phyloP scores from a whole-genome alignment of 1,140 invertebrate species.

The Arion vulgaris region DNA sequence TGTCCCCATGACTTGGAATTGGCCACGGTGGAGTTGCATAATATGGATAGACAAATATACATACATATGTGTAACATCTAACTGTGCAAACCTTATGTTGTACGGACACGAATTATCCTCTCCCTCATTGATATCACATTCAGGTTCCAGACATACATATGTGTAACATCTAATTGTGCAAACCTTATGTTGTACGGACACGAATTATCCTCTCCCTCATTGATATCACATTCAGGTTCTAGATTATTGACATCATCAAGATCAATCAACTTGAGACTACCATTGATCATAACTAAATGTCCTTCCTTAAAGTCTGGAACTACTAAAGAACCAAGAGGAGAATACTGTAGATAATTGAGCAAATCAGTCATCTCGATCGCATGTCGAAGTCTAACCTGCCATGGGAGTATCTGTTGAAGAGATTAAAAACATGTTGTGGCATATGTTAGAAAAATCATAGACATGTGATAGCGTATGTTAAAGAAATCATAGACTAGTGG shows the following conservation, averaged over 20 bases:
- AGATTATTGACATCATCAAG: constrained; percentile 68
- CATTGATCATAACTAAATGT: constrained; percentile 65
- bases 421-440: too few relatives aligned
- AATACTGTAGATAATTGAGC: constrained; percentile 65
- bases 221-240: constrained; percentile 63
- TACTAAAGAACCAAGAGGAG: constrained; percentile 66
- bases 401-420: constrained; percentile 48
- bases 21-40: too few relatives aligned
- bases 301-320: constrained; percentile 68
- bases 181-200: constrained; percentile 60
- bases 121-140: too few relatives aligned
- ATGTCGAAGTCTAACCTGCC: constrained; percentile 51
- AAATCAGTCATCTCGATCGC: constrained; percentile 61
- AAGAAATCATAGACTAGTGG: too few relatives aligned
- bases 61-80: too few relatives aligned
- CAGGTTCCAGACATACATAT: too few relatives aligned
- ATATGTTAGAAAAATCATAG: too few relatives aligned
- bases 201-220: constrained; percentile 18
- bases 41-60: too few relatives aligned
- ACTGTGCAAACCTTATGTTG: too few relatives aligned
- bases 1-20: too few relatives aligned
- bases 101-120: too few relatives aligned
- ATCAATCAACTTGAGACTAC: constrained; percentile 67
- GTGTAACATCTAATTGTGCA: not conserved
- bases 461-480: too few relatives aligned